Percentiles rank a stretch among this genome's conserved stretches.
phyloP scores from a whole-genome alignment of 2,888 invertebrate species.

The Cheilosia vernalis region DNA sequence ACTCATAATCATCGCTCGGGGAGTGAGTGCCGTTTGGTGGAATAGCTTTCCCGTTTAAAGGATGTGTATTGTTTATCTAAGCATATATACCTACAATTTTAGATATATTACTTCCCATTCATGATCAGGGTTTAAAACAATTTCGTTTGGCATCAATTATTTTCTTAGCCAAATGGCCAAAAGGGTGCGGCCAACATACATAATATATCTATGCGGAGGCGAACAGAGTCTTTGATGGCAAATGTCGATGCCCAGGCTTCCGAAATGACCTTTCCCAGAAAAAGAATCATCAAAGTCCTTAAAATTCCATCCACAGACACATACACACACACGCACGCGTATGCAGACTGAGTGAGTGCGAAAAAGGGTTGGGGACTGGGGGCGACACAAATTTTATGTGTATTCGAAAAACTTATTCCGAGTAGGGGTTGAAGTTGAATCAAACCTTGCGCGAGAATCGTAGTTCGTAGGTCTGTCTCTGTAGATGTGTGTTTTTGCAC shows the following conservation, averaged over 20 bases:
- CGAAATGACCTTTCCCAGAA: constrained; percentile 61
- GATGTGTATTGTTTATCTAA: constrained; percentile 6
- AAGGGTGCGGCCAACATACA: constrained; percentile 65
- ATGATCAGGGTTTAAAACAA: constrained; percentile 19
- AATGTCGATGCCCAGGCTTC: constrained; percentile 25
- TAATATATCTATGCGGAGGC: neutral
- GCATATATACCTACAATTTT: constrained; percentile 16
- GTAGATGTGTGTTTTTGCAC: constrained; percentile 44
- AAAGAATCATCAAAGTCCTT: constrained; percentile 61
- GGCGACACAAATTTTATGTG: neutral
- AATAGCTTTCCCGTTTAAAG: neutral
- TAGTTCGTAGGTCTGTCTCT: no score
- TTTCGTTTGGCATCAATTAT: constrained; percentile 6
- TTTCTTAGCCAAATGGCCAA: constrained; percentile 49
- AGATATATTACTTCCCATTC: constrained; percentile 21
- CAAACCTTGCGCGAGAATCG: constrained; percentile 62
- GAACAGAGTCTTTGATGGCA: constrained; percentile 1
- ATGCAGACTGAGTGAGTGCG: neutral
- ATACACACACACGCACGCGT: neutral
- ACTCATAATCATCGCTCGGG: constrained; percentile 42
- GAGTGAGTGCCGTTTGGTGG: neutral
- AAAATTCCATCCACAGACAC: constrained; percentile 43
- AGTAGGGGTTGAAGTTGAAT: constrained; percentile 52
- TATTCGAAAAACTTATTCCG: constrained; percentile 5
- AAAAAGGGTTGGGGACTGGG: neutral